Evolutionary conservation across 2,888 invertebrate genomes (phyloP).

Genomic region (Cenopis cana): DNA sequence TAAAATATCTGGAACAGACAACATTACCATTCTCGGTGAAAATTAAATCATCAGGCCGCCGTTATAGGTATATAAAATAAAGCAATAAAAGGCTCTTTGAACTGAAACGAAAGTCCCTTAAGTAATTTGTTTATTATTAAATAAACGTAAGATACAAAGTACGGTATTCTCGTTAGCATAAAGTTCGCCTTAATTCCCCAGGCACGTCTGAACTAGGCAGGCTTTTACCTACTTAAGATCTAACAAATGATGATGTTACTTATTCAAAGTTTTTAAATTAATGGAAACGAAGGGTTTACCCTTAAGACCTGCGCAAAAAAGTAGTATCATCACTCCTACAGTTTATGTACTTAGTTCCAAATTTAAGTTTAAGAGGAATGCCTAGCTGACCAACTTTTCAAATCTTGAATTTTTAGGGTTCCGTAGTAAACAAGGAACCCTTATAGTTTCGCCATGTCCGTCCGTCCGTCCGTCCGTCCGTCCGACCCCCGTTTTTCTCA

Average conservation of each 20-base stretch:
- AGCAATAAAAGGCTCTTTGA: neutral
- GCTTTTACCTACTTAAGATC: slow-evolving; percentile 33
- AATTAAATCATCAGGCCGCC: neutral
- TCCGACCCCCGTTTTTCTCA: no score
- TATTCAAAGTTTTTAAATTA: slow-evolving; percentile 25
- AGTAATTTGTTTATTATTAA: neutral
- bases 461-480: no score
- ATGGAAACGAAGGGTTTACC: slow-evolving; percentile 2
- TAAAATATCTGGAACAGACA: no score
- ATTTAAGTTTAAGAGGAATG: no score
- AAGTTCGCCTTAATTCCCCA: slow-evolving; percentile 16
- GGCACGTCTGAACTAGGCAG: slow-evolving; percentile 16
- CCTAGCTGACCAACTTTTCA: no score
- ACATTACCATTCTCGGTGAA: neutral
- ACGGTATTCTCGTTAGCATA: slow-evolving; percentile 18
- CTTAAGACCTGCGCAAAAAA: slow-evolving; percentile 7
- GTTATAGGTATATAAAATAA: no score
- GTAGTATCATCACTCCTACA: neutral
- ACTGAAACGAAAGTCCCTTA: neutral
- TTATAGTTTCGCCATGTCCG: no score
- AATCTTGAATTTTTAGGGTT: no score
- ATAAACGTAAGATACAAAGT: neutral
- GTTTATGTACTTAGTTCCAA: neutral
- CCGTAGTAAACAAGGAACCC: no score
- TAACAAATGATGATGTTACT: slow-evolving; percentile 32